Conservation (phyloP, 2,113 vertebrate species). For the Antennarius striatus region DNA sequence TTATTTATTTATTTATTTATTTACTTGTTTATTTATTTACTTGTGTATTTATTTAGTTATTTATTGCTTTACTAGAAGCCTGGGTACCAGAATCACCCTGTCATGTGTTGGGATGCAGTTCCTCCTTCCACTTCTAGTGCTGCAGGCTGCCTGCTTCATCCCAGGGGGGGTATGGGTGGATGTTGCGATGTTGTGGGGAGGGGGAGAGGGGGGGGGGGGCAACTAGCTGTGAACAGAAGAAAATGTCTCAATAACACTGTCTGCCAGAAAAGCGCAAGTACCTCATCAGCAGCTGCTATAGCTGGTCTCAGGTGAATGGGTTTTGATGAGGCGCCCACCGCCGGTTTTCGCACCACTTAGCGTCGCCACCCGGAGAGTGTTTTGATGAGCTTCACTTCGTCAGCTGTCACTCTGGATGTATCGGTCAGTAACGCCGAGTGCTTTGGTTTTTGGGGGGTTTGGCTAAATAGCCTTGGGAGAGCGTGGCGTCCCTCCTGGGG, state of each 20-base stretch:
- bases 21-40: too few relatives aligned
- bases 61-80: slow-evolving; percentile 28
- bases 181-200: too few relatives aligned
- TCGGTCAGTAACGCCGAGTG: neutral
- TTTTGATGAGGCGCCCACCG: slow-evolving; percentile 66
- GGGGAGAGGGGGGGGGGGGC: slow-evolving; percentile 22
- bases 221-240: slow-evolving; percentile 62
- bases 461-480: slow-evolving; percentile 5
- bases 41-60: too few relatives aligned
- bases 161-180: neutral
- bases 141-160: slow-evolving; percentile 55
- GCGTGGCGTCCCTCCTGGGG: neutral
- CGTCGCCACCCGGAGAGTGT: slow-evolving; percentile 57
- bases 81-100: slow-evolving; percentile 51
- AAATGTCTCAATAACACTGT: slow-evolving; percentile 72
- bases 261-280: slow-evolving; percentile 58
- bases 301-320: slow-evolving; percentile 62
- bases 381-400: slow-evolving; percentile 57
- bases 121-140: slow-evolving; percentile 44
- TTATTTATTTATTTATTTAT: too few relatives aligned
- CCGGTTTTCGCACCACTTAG: slow-evolving; percentile 65
- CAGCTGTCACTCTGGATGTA: slow-evolving; percentile 58
- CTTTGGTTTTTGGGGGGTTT: slow-evolving; percentile 10
- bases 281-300: slow-evolving; percentile 57
- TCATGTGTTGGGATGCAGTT: slow-evolving; percentile 53